Percentiles rank a stretch among this genome's conserved stretches.
Evolutionary conservation across 2,888 invertebrate species (phyloP).

Genomic region (Dinocampus coccinellae): DNA sequence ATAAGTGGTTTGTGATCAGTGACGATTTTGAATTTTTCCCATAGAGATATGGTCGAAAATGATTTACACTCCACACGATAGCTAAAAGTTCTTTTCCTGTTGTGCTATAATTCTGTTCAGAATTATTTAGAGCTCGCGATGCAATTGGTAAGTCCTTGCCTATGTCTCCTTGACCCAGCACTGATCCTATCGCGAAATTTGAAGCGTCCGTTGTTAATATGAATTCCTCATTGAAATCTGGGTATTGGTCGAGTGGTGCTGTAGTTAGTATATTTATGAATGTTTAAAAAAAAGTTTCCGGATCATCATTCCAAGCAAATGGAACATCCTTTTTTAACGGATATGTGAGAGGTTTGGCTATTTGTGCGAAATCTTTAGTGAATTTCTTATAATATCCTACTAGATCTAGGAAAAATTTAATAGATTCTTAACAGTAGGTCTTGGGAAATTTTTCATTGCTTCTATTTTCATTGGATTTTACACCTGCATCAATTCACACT

Average conservation of each 20-base stretch:
- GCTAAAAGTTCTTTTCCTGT: slow-evolving; percentile 32
- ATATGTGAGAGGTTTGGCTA: slow-evolving; percentile 35
- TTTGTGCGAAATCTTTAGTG: slow-evolving; percentile 26
- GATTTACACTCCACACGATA: slow-evolving; percentile 5
- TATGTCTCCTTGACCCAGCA: slow-evolving; percentile 20
- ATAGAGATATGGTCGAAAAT: slow-evolving; percentile 31
- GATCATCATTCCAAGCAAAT: slow-evolving; percentile 34
- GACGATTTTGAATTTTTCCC: slow-evolving; percentile 25
- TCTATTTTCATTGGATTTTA: too few species aligned
- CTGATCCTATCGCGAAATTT: slow-evolving; percentile 15
- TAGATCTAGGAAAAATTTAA: slow-evolving; percentile 24
- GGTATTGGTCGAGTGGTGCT: slow-evolving; percentile 31
- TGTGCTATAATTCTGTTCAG: slow-evolving; percentile 24
- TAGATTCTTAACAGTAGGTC: slow-evolving; percentile 3
- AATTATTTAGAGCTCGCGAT: background rate
- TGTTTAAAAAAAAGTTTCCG: too few species aligned
- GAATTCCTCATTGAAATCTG: slow-evolving; percentile 35
- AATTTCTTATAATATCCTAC: slow-evolving; percentile 34
- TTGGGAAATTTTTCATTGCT: too few species aligned
- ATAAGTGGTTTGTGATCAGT: slow-evolving; percentile 33
- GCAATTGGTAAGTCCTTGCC: slow-evolving; percentile 23
- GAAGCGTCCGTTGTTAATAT: too few species aligned
- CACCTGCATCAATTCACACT: slow-evolving; percentile 13
- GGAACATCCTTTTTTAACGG: too few species aligned
- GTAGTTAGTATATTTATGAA: too few species aligned